Base-by-base conservation (phyloP, 2,113 vertebrate genomes). In the Gallinago jamesoni region DNA sequence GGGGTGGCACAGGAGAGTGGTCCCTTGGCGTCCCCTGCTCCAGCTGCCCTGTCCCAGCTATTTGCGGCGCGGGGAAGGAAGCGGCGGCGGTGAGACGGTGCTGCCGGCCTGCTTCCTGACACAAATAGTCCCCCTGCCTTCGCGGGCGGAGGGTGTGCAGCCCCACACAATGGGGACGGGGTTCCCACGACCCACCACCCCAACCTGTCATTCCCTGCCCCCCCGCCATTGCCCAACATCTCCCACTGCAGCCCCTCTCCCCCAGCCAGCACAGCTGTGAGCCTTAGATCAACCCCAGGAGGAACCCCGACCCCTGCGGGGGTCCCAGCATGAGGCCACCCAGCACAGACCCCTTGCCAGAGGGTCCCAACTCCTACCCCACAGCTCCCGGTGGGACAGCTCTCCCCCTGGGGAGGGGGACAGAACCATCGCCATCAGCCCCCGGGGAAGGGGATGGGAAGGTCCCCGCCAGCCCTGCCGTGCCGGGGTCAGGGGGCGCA, bases 401-500 rank as follows among this genome's bases (percentile, higher is more conserved):
- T 30, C 57, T 24, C 12, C 19, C 39, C 47, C 56, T 18, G 56
- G 50, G 52, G 57, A 72, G 10, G 27, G 33, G 67, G 60, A 73
- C 28, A 10, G 66, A 37, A 28, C 31, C 2, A 2, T 56, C 39
- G 27, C 39, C 63, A 41, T 64, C 39, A 30, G 62, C 43, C 66
- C 66, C 66, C 24, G 22, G 43, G 43, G 27, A 68, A 68, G 66
- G 43, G 43, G 66, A 48, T 25, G 28, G 45, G 45, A 31, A 2
- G 16, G 72, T 74, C 43, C 56, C 43, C 7, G 1, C 14, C 67
- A 74, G 33, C 30, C 5, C 20, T 56, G 70, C 94, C 18, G 13
- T 28, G 90, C 63, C 7, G 76, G 59, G 96, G 91, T 88, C 94
- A 96, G 73, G 79, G 86, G 90, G 64, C 55, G 16, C 21, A 30